Percentiles rank a stretch among this genome's conserved stretches.
Conservation (phyloP, 2,888 invertebrate genomes). For the Drosophila antonietae region DNA sequence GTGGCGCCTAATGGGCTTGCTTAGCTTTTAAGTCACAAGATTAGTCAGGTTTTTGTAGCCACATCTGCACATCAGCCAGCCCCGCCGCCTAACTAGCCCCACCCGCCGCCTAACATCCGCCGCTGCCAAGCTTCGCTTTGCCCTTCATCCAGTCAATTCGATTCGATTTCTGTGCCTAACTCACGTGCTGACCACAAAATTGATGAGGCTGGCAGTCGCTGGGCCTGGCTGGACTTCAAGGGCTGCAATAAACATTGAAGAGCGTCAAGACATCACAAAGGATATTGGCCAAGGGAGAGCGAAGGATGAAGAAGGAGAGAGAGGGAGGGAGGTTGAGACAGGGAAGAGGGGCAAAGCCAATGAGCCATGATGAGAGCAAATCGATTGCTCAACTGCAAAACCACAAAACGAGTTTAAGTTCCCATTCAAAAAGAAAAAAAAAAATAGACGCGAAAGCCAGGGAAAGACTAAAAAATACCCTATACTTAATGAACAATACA, state of each 20-base stretch:
- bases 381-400: constrained; percentile 69
- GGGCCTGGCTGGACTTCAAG: constrained; percentile 17
- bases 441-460: too few relatives aligned
- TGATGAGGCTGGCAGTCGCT: constrained; percentile 58
- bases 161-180: constrained; percentile 16
- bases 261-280: constrained; percentile 63
- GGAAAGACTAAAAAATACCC: neutral
- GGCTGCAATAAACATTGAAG: constrained; percentile 67
- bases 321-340: neutral
- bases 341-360: constrained; percentile 54
- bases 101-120: neutral
- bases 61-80: neutral
- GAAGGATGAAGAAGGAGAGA: neutral
- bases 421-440: constrained; percentile 12
- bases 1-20: constrained; percentile 1
- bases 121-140: neutral
- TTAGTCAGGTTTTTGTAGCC: constrained; percentile 17
- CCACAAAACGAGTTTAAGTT: constrained; percentile 59
- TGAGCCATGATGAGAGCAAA: constrained; percentile 73
- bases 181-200: constrained; percentile 66
- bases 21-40: constrained; percentile 21
- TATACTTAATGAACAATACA: neutral
- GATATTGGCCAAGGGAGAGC: constrained; percentile 36
- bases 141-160: neutral
- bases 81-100: neutral